Base-by-base conservation (phyloP, 2,113 vertebrate genomes). In the Panurus biarmicus region DNA sequence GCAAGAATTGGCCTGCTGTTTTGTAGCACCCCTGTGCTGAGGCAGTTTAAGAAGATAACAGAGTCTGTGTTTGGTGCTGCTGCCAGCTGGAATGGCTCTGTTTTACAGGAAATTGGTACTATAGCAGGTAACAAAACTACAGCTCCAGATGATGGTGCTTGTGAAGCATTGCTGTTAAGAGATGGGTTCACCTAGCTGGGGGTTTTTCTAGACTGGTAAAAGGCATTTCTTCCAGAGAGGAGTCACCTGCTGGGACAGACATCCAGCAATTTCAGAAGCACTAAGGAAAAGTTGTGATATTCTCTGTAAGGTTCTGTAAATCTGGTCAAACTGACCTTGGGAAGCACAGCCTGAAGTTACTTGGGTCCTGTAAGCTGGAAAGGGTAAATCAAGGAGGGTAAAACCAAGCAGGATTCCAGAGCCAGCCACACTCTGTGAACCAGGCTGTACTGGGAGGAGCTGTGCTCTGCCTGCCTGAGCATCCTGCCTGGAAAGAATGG, bases 71-170 rank as follows among this genome's bases (percentile, higher is more conserved):
- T 98, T 94, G 98, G 98, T 61, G 57, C 73, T 70, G 80, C 97
- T 56, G 9, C 77, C 3, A 54, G 82, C 38, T 98, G 98, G 98
- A 97, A 95, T 20, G 17, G 87, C 73, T 97, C 95, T 44, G 3
- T 98, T 76, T 84, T 98, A 60, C 97, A 98, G 83, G 98, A 98
- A 56, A 96, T 98, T 24, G 98, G 98, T 48, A 94, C 96, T 19
- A 97, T 98, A 51, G 97, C 98, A 96, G 98, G 98, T 98, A 97
- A 96, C 60, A 60, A 36, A 64, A 58, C 45, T 33, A 8, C 14
- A 1, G 5, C 70, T 79, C 15, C 48, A 35, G 50, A 14, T 35
- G 50, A 45, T 33, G 50, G 11, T 73, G 36, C 47, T 36, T 69
- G 54, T 73, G 42, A 84, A 47, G 64, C 18, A 29, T 5, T 58